Conservation (phyloP, 1,140 invertebrate genomes). For the Drosophila littoralis region DNA sequence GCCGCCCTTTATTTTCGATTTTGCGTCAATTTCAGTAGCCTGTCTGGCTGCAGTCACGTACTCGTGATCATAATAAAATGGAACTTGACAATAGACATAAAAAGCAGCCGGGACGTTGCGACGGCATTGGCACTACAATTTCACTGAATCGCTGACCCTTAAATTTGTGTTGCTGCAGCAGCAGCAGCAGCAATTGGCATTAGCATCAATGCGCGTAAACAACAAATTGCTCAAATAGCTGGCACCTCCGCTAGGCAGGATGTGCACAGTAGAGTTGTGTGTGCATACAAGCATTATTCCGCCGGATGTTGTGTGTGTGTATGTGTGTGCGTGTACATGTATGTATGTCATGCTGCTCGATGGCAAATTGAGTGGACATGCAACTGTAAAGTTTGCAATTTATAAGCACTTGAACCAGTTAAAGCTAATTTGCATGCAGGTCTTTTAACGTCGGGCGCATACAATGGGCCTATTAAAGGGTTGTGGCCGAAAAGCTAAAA, state of each 20-base stretch:
- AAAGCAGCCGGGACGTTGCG: conserved; percentile 28
- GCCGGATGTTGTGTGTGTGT: conserved; percentile 61
- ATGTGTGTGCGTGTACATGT: conserved; percentile 18
- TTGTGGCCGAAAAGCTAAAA: conserved; percentile 29
- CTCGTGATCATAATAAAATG: conserved; percentile 60
- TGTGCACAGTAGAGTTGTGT: conserved; percentile 30
- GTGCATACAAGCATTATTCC: conserved; percentile 68
- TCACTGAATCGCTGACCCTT: conserved; percentile 45
- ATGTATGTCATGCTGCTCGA: conserved; percentile 30
- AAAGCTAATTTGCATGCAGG: conserved; percentile 61
- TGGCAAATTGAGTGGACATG: conserved; percentile 52
- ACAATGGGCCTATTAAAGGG: conserved; percentile 56
- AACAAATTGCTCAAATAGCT: conserved; percentile 56
- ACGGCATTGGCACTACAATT: conserved; percentile 29
- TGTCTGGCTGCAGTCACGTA: conserved; percentile 51
- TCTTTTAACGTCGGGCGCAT: background rate
- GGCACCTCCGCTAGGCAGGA: conserved; percentile 38
- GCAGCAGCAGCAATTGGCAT: conserved; percentile 46
- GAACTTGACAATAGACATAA: conserved; percentile 53
- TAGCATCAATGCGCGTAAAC: conserved; percentile 70
- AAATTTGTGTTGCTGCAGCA: conserved; percentile 49
- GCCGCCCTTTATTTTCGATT: conserved; percentile 21
- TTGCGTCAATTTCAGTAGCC: conserved; percentile 25
- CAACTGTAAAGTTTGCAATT: conserved; percentile 18
- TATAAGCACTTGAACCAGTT: conserved; percentile 28